phyloP scores from a whole-genome alignment of 2,113 vertebrate genomes.

The Alouatta palliata region DNA sequence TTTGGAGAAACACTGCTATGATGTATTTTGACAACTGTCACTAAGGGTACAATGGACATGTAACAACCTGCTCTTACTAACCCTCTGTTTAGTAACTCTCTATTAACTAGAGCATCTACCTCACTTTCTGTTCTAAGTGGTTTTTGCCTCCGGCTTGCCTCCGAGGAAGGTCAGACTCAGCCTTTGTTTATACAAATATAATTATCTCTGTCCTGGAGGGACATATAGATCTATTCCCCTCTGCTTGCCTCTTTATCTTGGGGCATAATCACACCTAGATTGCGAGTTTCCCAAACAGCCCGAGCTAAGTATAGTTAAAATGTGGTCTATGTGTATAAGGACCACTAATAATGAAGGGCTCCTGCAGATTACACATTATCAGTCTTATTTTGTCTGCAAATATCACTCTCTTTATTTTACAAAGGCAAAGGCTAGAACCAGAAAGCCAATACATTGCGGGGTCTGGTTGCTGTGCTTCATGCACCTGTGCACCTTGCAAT shows the following conservation, averaged over 20 bases:
- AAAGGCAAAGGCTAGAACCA: not conserved
- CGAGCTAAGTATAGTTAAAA: not conserved
- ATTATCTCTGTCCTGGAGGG: constrained; percentile 27
- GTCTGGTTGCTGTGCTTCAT: not conserved
- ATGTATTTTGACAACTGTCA: constrained; percentile 34
- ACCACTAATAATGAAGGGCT: not conserved
- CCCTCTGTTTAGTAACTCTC: not conserved
- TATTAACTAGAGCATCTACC: not conserved
- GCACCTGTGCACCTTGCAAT: not conserved
- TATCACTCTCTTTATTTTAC: not conserved
- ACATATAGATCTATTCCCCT: not conserved
- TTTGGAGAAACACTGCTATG: not conserved
- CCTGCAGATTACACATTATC: not conserved
- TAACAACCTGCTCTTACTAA: not conserved
- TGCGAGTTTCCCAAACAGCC: not conserved
- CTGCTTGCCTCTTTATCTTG: not conserved
- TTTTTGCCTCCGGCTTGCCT: constrained; percentile 42
- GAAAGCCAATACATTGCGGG: not conserved
- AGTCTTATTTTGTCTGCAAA: not conserved
- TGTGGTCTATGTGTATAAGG: not conserved
- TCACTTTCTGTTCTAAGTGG: not conserved
- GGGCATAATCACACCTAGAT: not conserved
- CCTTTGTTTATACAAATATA: constrained; percentile 13
- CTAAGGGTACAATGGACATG: not conserved
- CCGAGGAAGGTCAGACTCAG: not conserved